Evolutionary conservation across 2,797 vertebrate species (phyloP).

Genomic region (Philypnodon macrostomus): DNA sequence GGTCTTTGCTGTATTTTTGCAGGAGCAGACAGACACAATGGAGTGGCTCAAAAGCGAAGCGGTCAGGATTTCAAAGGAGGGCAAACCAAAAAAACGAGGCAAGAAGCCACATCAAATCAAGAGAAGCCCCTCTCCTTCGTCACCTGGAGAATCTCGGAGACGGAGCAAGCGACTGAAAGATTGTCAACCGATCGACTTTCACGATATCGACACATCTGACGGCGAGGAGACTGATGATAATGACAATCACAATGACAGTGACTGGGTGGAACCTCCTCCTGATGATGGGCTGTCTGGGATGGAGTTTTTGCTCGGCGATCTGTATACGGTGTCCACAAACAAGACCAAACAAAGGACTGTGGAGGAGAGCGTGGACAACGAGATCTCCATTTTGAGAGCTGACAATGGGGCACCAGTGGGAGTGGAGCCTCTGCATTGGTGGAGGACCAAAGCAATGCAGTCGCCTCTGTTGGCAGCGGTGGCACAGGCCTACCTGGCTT

Average conservation of each 20-base stretch:
- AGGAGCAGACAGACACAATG: slow-evolving; percentile 67
- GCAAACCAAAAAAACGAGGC: slow-evolving; percentile 16
- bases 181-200: slow-evolving; percentile 46
- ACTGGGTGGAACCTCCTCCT: slow-evolving; percentile 39
- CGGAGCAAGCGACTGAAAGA: slow-evolving; percentile 64
- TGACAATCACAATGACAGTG: slow-evolving; percentile 31
- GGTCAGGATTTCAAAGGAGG: slow-evolving; percentile 61
- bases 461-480: slow-evolving; percentile 70
- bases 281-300: slow-evolving; percentile 62
- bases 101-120: slow-evolving; percentile 30
- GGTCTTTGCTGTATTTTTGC: slow-evolving; percentile 19
- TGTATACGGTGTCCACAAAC: slow-evolving; percentile 60
- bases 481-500: slow-evolving; percentile 71
- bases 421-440: slow-evolving; percentile 77
- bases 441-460: slow-evolving; percentile 72
- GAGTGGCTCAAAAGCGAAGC: slow-evolving; percentile 73
- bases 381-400: slow-evolving; percentile 71
- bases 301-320: slow-evolving; percentile 77
- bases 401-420: slow-evolving; percentile 67
- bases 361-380: slow-evolving; percentile 73
- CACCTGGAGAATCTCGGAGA: slow-evolving; percentile 38
- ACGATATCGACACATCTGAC: slow-evolving; percentile 13
- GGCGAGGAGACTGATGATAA: slow-evolving; percentile 34
- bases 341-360: slow-evolving; percentile 55
- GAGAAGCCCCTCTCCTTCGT: slow-evolving; percentile 55